Evolutionary conservation across 2,797 vertebrate species (phyloP).

Genomic region (Stomatorhinus walkeri): DNA sequence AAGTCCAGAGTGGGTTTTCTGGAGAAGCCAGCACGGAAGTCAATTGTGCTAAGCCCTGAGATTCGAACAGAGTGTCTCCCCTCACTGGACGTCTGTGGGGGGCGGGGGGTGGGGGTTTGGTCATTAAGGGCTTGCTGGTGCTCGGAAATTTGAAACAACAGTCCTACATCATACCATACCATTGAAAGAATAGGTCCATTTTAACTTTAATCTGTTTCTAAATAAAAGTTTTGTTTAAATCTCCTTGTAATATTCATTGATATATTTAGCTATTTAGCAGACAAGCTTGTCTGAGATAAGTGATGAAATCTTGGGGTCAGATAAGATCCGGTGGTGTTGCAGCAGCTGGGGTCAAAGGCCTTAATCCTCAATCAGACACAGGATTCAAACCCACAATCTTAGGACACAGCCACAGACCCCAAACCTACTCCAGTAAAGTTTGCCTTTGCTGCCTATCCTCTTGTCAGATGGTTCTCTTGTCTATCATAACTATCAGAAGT

Average conservation of each 20-base stretch:
- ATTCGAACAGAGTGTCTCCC: slow-evolving; percentile 92
- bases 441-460: not conserved
- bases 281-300: not conserved
- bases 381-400: not conserved
- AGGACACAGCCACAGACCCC: not conserved
- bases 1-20: slow-evolving; percentile 82
- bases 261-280: not conserved
- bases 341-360: not conserved
- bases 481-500: not conserved
- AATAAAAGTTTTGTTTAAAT: not conserved
- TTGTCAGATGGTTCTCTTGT: not conserved
- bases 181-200: not conserved
- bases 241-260: not conserved
- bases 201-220: not conserved
- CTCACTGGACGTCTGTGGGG: slow-evolving; percentile 73
- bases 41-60: slow-evolving; percentile 89
- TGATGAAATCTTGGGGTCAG: not conserved
- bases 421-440: not conserved
- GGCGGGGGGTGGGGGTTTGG: slow-evolving; percentile 31
- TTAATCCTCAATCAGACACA: not conserved
- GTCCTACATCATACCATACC: not conserved
- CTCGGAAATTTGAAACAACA: not conserved
- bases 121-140: not conserved
- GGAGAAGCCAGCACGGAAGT: slow-evolving; percentile 92
- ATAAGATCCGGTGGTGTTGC: not conserved